Evolutionary conservation across 2,113 vertebrate species (phyloP).

Genomic region (Eidolon helvum): DNA sequence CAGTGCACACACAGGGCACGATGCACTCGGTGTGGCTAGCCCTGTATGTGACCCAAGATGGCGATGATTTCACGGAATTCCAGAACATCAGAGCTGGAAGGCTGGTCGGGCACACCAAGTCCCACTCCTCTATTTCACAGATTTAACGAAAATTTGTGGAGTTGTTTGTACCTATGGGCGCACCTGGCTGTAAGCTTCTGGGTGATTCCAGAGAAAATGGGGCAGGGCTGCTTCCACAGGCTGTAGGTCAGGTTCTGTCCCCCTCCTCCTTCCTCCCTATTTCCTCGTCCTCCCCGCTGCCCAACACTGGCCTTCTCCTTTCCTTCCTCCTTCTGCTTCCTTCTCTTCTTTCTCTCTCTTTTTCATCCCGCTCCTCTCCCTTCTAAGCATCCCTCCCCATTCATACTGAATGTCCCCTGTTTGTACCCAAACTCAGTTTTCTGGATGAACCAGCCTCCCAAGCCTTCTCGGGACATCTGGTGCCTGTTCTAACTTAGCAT

Average conservation of each 20-base stretch:
- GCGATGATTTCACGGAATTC: not conserved
- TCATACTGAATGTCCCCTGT: not conserved
- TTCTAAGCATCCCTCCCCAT: not conserved
- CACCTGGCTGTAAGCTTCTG: accelerated
- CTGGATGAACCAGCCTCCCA: not conserved
- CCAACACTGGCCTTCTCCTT: not conserved
- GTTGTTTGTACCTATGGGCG: not conserved
- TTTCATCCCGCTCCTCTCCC: accelerated
- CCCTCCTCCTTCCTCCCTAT: accelerated
- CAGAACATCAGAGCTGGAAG: not conserved
- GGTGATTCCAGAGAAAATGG: not conserved
- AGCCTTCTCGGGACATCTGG: not conserved
- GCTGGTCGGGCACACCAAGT: accelerated
- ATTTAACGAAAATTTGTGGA: not conserved
- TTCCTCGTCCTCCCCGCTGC: accelerated
- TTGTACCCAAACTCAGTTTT: not conserved
- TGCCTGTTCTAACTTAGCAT: too few species aligned
- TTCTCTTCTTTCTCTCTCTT: not conserved
- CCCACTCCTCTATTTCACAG: not conserved
- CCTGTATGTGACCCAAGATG: accelerated
- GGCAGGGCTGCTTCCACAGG: not conserved
- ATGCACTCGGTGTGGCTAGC: accelerated
- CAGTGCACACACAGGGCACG: accelerated
- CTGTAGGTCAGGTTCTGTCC: accelerated
- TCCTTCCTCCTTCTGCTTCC: accelerated